phyloP scores from a whole-genome alignment of 2,113 vertebrate genomes.

The Hemiprocne comata region DNA sequence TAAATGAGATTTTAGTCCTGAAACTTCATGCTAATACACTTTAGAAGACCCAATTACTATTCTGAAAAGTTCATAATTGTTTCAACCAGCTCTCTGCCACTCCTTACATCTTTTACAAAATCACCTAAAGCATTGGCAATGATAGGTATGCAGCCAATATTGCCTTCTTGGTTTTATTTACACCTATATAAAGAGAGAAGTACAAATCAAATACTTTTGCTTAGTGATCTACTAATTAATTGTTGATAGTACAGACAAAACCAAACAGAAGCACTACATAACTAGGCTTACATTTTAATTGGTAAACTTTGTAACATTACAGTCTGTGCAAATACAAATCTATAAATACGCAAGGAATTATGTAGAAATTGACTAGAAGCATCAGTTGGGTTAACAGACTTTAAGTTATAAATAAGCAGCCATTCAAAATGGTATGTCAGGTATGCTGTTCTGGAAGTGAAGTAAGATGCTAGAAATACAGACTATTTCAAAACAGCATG shows the following conservation, averaged over 20 bases:
- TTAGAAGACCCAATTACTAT: not conserved
- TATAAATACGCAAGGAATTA: not conserved
- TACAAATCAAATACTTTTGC: not conserved
- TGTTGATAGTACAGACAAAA: not conserved
- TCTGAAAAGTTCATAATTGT: not conserved
- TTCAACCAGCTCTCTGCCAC: not conserved
- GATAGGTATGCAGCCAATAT: not conserved
- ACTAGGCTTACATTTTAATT: not conserved
- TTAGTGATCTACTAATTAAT: not conserved
- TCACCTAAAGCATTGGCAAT: not conserved
- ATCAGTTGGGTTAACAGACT: not conserved
- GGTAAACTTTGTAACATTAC: not conserved
- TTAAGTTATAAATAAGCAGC: not conserved
- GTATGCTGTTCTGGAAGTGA: constrained; percentile 19
- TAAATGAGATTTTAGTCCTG: not conserved
- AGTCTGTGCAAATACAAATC: not conserved
- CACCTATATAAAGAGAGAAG: not conserved
- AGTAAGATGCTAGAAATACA: not conserved
- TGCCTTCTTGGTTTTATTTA: not conserved
- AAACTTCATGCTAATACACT: not conserved
- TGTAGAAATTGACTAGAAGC: not conserved
- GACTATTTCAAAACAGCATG: not conserved
- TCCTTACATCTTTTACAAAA: not conserved
- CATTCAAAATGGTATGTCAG: constrained; percentile 31
- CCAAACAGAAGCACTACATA: not conserved